Conservation (phyloP, 1,140 invertebrate genomes). For the Drosophila biarmipes region DNA sequence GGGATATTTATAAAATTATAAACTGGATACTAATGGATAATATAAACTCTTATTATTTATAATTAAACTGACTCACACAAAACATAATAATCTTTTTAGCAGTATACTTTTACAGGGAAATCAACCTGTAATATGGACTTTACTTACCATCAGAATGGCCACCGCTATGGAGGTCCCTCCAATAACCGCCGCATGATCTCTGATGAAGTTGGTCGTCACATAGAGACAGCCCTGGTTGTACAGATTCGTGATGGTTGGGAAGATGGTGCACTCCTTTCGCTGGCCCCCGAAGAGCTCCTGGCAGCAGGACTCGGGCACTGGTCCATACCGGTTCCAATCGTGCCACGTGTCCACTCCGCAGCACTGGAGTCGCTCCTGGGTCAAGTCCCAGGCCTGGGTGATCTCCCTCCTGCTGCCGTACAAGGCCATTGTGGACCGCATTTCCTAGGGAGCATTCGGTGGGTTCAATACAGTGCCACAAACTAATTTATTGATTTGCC, state of each 20-base stretch:
- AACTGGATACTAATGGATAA: too few species aligned
- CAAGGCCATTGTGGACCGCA: constrained; percentile 90
- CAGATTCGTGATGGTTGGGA: constrained; percentile 87
- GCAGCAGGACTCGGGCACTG: constrained; percentile 92
- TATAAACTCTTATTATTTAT: too few species aligned
- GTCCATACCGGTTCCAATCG: constrained; percentile 92
- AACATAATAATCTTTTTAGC: too few species aligned
- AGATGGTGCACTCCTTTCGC: constrained; percentile 88
- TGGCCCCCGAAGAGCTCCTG: constrained; percentile 88
- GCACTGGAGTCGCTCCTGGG: constrained; percentile 92
- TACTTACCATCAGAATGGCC: constrained; percentile 89
- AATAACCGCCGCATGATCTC: constrained; percentile 91
- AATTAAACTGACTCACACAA: background rate
- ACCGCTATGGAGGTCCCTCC: constrained; percentile 92
- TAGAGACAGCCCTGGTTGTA: constrained; percentile 90
- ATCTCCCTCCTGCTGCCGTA: constrained; percentile 89
- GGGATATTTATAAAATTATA: background rate
- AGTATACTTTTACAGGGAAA: too few species aligned
- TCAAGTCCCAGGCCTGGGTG: constrained; percentile 92
- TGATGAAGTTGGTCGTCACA: constrained; percentile 89
- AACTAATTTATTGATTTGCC: background rate
- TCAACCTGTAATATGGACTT: too few species aligned
- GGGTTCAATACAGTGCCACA: background rate
- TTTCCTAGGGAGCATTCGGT: constrained; percentile 85
- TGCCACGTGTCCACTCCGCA: constrained; percentile 91